Conservation (phyloP, 2,888 invertebrate genomes). For the Digitonthophagus gazella region DNA sequence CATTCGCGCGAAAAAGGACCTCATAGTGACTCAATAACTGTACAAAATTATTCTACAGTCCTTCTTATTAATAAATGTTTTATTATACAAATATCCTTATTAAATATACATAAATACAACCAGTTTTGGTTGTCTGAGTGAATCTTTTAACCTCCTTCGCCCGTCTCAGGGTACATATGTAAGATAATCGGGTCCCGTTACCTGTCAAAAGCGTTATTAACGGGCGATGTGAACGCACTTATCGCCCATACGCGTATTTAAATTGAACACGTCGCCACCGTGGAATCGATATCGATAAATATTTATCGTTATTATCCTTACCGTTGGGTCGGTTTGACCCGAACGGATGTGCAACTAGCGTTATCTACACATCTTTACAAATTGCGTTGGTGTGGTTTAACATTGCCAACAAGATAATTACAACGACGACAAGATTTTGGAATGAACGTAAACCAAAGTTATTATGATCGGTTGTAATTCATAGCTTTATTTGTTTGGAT, state of each 20-base stretch:
- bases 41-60: no score
- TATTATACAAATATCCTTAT: no score
- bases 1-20: background rate
- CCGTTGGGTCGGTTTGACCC: background rate
- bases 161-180: background rate
- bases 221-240: background rate
- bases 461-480: no score
- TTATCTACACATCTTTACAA: background rate
- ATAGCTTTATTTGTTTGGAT: no score
- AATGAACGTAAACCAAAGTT: no score
- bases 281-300: background rate
- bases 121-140: no score
- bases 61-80: no score
- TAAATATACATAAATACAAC: no score
- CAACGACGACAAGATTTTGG: no score
- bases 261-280: background rate
- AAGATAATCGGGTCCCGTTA: background rate
- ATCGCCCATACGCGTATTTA: background rate
- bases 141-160: background rate
- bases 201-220: background rate
- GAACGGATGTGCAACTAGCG: background rate
- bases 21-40: background rate
- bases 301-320: background rate
- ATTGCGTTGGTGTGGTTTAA: background rate
- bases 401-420: background rate